Percentiles rank a stretch among this genome's conserved stretches.
phyloP scores from a whole-genome alignment of 2,888 invertebrate species.

The Bhutanitis thaidina region DNA sequence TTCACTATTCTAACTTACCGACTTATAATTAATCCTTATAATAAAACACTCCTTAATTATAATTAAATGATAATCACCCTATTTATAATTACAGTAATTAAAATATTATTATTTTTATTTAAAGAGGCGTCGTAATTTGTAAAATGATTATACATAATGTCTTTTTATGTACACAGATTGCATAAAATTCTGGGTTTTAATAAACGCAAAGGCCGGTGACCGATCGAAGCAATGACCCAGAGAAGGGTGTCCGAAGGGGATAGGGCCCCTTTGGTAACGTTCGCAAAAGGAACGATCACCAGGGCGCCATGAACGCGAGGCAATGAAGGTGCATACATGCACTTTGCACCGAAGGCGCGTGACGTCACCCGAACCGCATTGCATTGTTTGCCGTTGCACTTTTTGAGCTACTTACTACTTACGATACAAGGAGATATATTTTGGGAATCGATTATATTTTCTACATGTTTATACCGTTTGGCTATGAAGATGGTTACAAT shows the following conservation, averaged over 20 bases:
- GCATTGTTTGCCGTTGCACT: conserved; percentile 68
- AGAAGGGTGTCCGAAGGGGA: conserved; percentile 77
- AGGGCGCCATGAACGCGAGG: conserved; percentile 67
- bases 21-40: too few relatives aligned
- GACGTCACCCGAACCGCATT: conserved; percentile 64
- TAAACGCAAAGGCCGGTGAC: conserved; percentile 41
- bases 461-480: neutral
- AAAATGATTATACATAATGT: too few relatives aligned
- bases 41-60: too few relatives aligned
- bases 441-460: neutral
- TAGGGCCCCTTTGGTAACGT: conserved; percentile 78
- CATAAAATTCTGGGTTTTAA: too few relatives aligned
- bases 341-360: conserved; percentile 76
- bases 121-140: too few relatives aligned
- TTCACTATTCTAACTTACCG: too few relatives aligned
- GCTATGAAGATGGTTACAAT: too few relatives aligned
- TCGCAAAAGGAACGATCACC: conserved; percentile 74
- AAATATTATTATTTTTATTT: too few relatives aligned
- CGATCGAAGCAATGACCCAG: conserved; percentile 68
- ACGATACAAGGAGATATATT: neutral
- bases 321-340: conserved; percentile 75
- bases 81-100: too few relatives aligned
- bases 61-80: too few relatives aligned
- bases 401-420: conserved; percentile 40
- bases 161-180: too few relatives aligned